phyloP scores from a whole-genome alignment of 2,888 invertebrate genomes.

The Leptinotarsa rubiginosa region DNA sequence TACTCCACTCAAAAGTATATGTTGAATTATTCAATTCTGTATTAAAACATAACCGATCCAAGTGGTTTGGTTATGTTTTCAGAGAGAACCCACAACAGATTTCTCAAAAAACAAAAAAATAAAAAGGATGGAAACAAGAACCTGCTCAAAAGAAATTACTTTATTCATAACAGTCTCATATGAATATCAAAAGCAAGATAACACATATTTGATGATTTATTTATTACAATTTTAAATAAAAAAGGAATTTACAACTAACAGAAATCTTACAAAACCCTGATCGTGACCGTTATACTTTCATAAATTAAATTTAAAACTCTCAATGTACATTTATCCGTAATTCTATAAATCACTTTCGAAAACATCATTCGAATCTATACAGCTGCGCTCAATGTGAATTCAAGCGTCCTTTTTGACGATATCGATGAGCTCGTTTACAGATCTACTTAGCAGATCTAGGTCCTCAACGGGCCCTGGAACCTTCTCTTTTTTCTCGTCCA shows the following conservation, averaged over 20 bases:
- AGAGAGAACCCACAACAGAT: too few relatives aligned
- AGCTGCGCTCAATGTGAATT: conserved; percentile 43
- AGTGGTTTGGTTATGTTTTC: background rate
- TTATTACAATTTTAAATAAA: conserved; percentile 28
- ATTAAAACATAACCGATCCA: too few relatives aligned
- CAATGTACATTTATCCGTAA: conserved; percentile 24
- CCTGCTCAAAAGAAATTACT: conserved; percentile 20
- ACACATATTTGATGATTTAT: conserved; percentile 19
- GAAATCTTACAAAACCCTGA: conserved; percentile 45
- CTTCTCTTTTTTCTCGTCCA: conserved; percentile 54
- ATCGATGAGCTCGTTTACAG: conserved; percentile 63
- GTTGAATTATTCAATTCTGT: too few relatives aligned
- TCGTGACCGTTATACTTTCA: conserved; percentile 38
- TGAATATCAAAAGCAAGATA: conserved; percentile 21
- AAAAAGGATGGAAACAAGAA: background rate
- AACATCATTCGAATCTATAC: conserved; percentile 17
- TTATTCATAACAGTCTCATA: conserved; percentile 26
- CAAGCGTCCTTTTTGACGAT: conserved; percentile 63
- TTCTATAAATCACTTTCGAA: conserved; percentile 19
- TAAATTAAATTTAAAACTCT: conserved; percentile 44
- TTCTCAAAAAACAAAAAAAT: background rate
- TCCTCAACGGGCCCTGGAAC: conserved; percentile 57
- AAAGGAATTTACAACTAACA: conserved; percentile 45
- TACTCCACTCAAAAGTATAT: too few relatives aligned
- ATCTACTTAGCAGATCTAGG: conserved; percentile 61